Evolutionary conservation across 1,140 invertebrate species (phyloP), one percentile per base, ranked within the genome.

Genomic region (Propsilocerus akamusi): DNA sequence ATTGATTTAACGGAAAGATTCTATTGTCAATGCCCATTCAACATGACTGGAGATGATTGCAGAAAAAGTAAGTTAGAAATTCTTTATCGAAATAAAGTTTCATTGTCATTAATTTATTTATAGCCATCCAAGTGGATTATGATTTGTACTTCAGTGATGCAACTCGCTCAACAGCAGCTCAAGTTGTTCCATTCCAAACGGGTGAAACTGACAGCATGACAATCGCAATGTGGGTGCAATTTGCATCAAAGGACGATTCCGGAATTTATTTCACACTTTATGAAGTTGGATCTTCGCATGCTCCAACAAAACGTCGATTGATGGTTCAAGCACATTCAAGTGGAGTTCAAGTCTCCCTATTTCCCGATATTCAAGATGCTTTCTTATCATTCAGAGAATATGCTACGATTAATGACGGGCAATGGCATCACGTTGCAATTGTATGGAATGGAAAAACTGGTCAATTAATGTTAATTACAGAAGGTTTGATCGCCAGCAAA

Each of bases 21-120:
- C 71, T 91, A 92, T 61, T 97, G 93, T 59, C 86, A 92, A 63
- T 96, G 91, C 74, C 90, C 91, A 26, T 94, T 95, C 67, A 95
- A 96, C 61, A 73, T 94, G 53, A 97, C 93, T 49, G 92, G 93
- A 32, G 89, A 95, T 62, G 91, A 95, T 59, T 97, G 93, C 57
- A 76, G 93, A 64, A 97, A 97, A 75, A 81, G 87, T 83, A 75
- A 73, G 72, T 68, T 54, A 25, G 12, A 48, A 50, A n/a, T 20
- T 4, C 12, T 20, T 24, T 47, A 20, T 22, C 7, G 7, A 24
- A 17, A 22, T 30, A 24, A 32, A n/a, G n/a, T n/a, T n/a, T 26
- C 49, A 50, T 25, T 50, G 12, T 7, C 28, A 22, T 47, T 50
- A 46, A 50, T 54, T 56, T 57, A 63, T 53, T 72, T 75, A 2